Conservation (phyloP, 1,140 invertebrate genomes). For the Drosophila fuyamai region DNA sequence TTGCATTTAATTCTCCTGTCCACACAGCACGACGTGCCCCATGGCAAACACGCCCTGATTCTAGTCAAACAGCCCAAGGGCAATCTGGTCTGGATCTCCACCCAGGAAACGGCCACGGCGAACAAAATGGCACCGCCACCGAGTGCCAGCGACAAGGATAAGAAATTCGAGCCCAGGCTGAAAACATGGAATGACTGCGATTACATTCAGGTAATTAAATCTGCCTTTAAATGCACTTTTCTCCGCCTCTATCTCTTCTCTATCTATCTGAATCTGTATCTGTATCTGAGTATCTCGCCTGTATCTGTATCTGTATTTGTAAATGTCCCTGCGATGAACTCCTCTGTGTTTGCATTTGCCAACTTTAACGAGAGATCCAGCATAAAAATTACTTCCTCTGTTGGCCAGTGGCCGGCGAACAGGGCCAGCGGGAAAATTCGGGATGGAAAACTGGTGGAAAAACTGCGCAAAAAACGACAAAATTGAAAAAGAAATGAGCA, state of each 20-base stretch:
- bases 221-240: conserved; percentile 67
- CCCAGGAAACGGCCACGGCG: conserved; percentile 86
- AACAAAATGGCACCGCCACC: conserved; percentile 69
- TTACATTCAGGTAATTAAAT: conserved; percentile 88
- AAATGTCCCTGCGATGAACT: conserved; percentile 17
- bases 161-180: conserved; percentile 85
- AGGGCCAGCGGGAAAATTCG: conserved; percentile 22
- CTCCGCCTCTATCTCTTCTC: conserved; percentile 23
- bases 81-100: conserved; percentile 92
- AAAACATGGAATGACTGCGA: conserved; percentile 93
- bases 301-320: conserved; percentile 19
- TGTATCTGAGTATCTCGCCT: not conserved
- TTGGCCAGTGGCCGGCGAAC: conserved; percentile 64
- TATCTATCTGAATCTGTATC: conserved; percentile 24
- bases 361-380: conserved; percentile 71
- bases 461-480: conserved; percentile 77
- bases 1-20: conserved; percentile 72
- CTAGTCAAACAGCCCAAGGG: conserved; percentile 92
- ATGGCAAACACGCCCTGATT: conserved; percentile 93
- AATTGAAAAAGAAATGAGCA: conserved; percentile 80
- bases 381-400: conserved; percentile 75
- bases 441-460: conserved; percentile 20
- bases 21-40: conserved; percentile 90
- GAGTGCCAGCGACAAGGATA: conserved; percentile 83
- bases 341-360: conserved; percentile 56